phyloP scores from a whole-genome alignment of 2,888 invertebrate species.

The Dione juno region DNA sequence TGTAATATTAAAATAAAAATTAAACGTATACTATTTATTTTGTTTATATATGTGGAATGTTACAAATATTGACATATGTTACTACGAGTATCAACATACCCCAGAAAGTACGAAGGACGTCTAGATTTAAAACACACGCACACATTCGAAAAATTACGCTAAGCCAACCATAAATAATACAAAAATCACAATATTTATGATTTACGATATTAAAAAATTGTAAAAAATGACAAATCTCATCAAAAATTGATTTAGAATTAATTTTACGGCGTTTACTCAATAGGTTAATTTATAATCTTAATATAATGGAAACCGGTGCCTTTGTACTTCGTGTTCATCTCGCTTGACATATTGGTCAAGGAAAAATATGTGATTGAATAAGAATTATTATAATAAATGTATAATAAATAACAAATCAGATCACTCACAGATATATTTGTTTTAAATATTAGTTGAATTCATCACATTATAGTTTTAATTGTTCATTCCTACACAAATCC shows the following conservation, averaged over 20 bases:
- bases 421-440: conserved; percentile 43
- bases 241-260: conserved; percentile 7
- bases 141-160: neutral
- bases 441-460: conserved; percentile 41
- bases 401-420: conserved; percentile 45
- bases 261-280: conserved; percentile 18
- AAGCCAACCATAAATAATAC: conserved; percentile 2
- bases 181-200: neutral
- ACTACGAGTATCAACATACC: too few species aligned
- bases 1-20: too few species aligned
- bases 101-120: too few species aligned
- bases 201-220: conserved; percentile 13
- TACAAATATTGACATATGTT: too few species aligned
- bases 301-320: conserved; percentile 19
- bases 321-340: conserved; percentile 18
- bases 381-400: conserved; percentile 41
- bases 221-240: neutral
- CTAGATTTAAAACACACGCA: too few species aligned
- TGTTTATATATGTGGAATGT: too few species aligned
- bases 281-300: conserved; percentile 24
- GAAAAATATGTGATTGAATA: conserved; percentile 24
- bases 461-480: conserved; percentile 30
- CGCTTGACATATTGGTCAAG: conserved; percentile 18
- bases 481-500: conserved; percentile 19
- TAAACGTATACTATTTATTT: too few species aligned